Conservation (phyloP, 2,888 invertebrate species). For the Unio delphinus region DNA sequence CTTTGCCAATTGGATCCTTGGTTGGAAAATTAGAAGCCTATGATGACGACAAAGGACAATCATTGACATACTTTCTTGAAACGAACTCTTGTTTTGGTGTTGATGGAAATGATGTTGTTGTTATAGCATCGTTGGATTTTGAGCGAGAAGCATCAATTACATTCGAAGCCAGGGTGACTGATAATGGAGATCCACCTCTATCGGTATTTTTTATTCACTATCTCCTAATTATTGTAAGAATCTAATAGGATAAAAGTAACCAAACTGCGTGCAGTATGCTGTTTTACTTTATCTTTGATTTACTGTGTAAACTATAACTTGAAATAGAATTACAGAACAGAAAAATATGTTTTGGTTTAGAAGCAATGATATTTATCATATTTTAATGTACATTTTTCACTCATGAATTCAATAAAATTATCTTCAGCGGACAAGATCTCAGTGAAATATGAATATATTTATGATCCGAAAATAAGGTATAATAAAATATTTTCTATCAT, state of each 20-base stretch:
- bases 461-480: no score
- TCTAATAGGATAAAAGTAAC: neutral
- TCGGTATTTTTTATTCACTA: conserved; percentile 20
- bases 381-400: no score
- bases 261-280: no score
- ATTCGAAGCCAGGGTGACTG: conserved; percentile 31
- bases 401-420: no score
- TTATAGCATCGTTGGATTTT: conserved; percentile 42
- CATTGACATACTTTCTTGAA: conserved; percentile 26
- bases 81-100: conserved; percentile 24
- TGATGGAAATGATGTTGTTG: conserved; percentile 30
- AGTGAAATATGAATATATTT: no score
- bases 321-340: no score
- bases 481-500: no score
- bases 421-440: no score
- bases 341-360: no score
- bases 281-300: no score
- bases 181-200: conserved; percentile 35
- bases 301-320: no score
- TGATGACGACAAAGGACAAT: conserved; percentile 42
- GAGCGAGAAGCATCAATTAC: conserved; percentile 22
- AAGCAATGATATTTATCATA: no score
- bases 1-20: conserved; percentile 30
- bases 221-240: neutral
- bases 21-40: conserved; percentile 38